Percentiles rank a stretch among this genome's conserved stretches.
Conservation (phyloP, 2,113 vertebrate species). For the Lipophrys pholis region DNA sequence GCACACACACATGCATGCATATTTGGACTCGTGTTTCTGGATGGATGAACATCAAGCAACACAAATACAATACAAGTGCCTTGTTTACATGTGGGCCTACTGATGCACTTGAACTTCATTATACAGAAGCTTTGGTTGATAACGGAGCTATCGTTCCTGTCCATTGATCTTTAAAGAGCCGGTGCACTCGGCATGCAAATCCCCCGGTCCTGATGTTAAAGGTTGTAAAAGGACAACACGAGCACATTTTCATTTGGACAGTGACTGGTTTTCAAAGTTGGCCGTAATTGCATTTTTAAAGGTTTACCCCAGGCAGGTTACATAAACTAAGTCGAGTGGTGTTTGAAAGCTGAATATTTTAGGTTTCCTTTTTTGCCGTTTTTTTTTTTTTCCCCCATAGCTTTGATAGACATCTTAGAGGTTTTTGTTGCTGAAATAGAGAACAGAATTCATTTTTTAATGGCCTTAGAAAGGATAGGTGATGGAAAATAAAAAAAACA, state of each 20-base stretch:
- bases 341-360: neutral
- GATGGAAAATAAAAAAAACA: too few relatives aligned
- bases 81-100: conserved; percentile 45
- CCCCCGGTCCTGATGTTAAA: neutral
- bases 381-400: neutral
- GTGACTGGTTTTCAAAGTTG: neutral
- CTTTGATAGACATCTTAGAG: neutral
- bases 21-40: conserved; percentile 30
- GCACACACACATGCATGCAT: conserved; percentile 4
- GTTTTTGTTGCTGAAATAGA: neutral
- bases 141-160: conserved; percentile 37
- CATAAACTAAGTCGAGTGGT: neutral
- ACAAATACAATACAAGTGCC: conserved; percentile 20
- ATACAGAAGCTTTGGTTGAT: conserved; percentile 42
- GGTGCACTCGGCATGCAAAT: conserved; percentile 39
- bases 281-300: neutral
- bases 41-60: conserved; percentile 34
- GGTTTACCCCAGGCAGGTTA: neutral
- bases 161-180: conserved; percentile 43
- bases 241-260: neutral
- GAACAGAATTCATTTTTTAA: neutral
- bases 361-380: neutral
- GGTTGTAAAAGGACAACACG: conserved; percentile 31
- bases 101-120: conserved; percentile 43
- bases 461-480: too few relatives aligned